Evolutionary conservation across 2,113 vertebrate genomes (phyloP), one percentile per base, ranked within the genome.

Genomic region (Micromys minutus): DNA sequence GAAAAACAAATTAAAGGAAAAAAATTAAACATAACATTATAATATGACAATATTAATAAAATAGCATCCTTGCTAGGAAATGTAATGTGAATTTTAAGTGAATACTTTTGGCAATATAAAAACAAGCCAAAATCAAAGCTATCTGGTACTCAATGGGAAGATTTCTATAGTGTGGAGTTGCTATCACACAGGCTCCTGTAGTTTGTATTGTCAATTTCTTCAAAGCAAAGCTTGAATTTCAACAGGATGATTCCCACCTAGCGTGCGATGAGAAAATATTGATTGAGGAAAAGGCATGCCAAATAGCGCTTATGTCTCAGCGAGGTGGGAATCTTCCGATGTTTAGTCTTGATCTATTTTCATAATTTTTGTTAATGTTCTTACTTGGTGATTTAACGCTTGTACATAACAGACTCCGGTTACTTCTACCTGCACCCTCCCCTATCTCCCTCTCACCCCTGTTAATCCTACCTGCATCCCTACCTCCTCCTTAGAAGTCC

Each of bases 231-330:
- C 26, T 57, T 77, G 17, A 34, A 81, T 31, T 87, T 86, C 80
- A 87, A 77, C 12, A 83, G 84, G 31, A 87, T 67, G 71, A 87
- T 80, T 90, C 72, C 31, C 1, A 63, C 47, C 77, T 89, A 79
- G 29, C 55, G 81, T 90, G 72, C 87, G 90, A 52, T 83, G 80
- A 90, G 79, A 90, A 93, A 93, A 93, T 94, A 94, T 1, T 72
- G 74, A 87, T 2, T 95, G n/a, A 39, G 87, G 19, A 92, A 90
- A 29, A 93, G 94, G 52, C 31, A 47, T 5, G 31, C 55, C 79
- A 91, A 63, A 61, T 16, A 84, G 47, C 31, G 19, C 92, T 89
- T 47, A 87, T 71, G 91, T 80, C 47, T 91, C 52, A 63, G 24
- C 63, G 81, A 95, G 63, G 63, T 72, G 47, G 80, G 50, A 92